Base-by-base conservation (phyloP, 2,888 invertebrate genomes). In the Ectropis crepuscularia region DNA sequence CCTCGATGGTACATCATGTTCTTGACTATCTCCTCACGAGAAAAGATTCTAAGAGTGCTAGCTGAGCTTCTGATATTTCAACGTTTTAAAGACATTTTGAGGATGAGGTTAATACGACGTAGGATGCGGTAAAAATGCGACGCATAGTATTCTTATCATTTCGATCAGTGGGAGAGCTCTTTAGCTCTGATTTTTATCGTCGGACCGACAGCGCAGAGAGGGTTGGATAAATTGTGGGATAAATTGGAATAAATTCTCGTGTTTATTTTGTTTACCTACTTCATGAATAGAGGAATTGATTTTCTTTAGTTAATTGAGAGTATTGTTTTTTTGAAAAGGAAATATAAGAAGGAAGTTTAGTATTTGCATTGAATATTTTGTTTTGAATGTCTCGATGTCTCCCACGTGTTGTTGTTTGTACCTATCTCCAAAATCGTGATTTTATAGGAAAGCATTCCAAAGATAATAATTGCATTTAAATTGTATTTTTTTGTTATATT, bases 141-240 rank as follows among this genome's bases (percentile, higher is more conserved):
- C 45, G 39, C 64, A 60, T 57, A 57, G 45, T 43, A 53, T 61
- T 53, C 53, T 61, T 62, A 65, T 62, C 61, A 58, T 55, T 65
- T 51, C 46, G 37, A 65, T 65, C 65, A 59, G 58, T 28, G 46
- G 49, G 42, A 58, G 57, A 61, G 61, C 57, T 55, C 61, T 54
- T 51, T 49, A 43, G 55, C 59, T 45, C 28, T 39, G 61, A 65
- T 62, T 65, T 65, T 57, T 61, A 65, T 65, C 65, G 55, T 36
- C n/a, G 38, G 53, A 10, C 36, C 39, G 48, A 53, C 43, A 53
- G 48, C 53, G 51, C 28, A 6, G 38, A 53, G 63, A 59, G 57
- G 61, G 61, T 53, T 41, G 53, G 50, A 46, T 47, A 48, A 59
- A 51, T 58, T 61, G 60, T 53, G 37, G 57, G 50, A 46, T 47